Percentiles rank a stretch among this genome's conserved stretches.
phyloP scores from a whole-genome alignment of 1,140 invertebrate species.

The Pomacea maculata region DNA sequence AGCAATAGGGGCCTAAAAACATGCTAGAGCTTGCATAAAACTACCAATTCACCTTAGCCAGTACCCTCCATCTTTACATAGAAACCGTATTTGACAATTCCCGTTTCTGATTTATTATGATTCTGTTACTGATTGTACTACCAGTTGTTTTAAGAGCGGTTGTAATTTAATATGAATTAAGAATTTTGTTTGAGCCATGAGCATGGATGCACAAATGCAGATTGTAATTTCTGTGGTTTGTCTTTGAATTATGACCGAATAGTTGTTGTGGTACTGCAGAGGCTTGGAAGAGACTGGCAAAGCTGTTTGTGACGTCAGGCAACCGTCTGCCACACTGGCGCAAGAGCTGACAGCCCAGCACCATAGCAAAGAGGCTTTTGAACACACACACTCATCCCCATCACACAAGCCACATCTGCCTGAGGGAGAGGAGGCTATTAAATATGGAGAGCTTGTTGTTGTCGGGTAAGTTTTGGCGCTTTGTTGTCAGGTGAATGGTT shows the following conservation, averaged over 20 bases:
- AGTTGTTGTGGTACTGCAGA: neutral
- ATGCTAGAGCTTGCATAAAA: no score
- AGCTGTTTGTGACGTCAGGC: neutral
- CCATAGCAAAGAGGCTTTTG: constrained; percentile 1
- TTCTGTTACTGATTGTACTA: no score
- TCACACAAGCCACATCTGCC: neutral
- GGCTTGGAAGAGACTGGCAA: constrained; percentile 7
- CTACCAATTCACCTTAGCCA: no score
- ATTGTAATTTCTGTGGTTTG: neutral
- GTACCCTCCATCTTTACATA: no score
- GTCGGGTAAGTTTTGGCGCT: constrained; percentile 40
- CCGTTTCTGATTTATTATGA: no score
- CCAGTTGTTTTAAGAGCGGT: no score
- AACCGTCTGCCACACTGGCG: constrained; percentile 6
- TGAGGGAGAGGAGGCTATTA: constrained; percentile 37
- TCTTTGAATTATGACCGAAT: neutral
- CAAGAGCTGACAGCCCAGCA: constrained; percentile 13
- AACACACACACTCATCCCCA: constrained; percentile 1
- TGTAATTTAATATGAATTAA: no score
- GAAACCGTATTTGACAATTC: no score
- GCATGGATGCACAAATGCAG: no score
- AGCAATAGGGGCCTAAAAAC: no score
- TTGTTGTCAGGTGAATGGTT: no score
- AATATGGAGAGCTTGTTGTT: constrained; percentile 54
- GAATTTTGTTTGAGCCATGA: no score